These are phyloP conservation scores for fruit fly (Drosophila melanogaster) DNA, from an alignment of 1,140 invertebrate genomes.

Conservation along the genomic window Release_6_plus_ISO1_MT NT_037436.4:21759001-21759500, in stretches of 20 bases:
- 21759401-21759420: slow-evolving; percentile 76
- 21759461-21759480: slow-evolving; percentile 40
- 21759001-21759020: slow-evolving; percentile 28
- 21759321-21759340: slow-evolving; percentile 73
- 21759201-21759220: slow-evolving; percentile 29
- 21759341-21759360: slow-evolving; percentile 61
- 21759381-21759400: slow-evolving; percentile 67
- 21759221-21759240: slow-evolving; percentile 69
- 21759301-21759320: slow-evolving; percentile 16
- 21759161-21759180: slow-evolving; percentile 75
- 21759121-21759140: slow-evolving; percentile 79
- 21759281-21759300: neutral
- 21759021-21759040: slow-evolving; percentile 15
- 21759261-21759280: slow-evolving; percentile 56
- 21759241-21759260: slow-evolving; percentile 79
- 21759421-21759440: slow-evolving; percentile 54
- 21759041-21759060: slow-evolving; percentile 29
- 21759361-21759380: slow-evolving; percentile 38
- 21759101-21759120: slow-evolving; percentile 70
- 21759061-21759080: slow-evolving; percentile 13
- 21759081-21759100: slow-evolving; percentile 19
- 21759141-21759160: slow-evolving; percentile 82
- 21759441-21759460: slow-evolving; percentile 38
- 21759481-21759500: slow-evolving; percentile 28
- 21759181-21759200: slow-evolving; percentile 62